These are phyloP conservation scores for Tympanuchus pallidicinctus DNA, from an alignment of 2,113 vertebrate genomes.

Conservation along the genomic window DNA sequence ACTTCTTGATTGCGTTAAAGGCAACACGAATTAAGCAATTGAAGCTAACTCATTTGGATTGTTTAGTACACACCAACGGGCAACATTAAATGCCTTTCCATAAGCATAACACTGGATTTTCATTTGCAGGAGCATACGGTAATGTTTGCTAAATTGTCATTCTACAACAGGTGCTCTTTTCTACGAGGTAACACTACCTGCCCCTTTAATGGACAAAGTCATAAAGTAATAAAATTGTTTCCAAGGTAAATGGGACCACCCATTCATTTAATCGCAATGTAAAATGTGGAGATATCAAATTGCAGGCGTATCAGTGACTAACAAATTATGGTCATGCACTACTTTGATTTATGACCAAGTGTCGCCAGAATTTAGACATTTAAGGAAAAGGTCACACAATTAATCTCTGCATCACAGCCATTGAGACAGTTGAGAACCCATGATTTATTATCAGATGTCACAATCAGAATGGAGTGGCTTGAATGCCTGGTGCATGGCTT, in stretches of 20 bases:
- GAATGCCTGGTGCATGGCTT: not conserved
- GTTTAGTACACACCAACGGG: not conserved
- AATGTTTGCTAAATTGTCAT: not conserved
- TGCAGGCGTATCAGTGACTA: not conserved
- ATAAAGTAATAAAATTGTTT: slow-evolving; percentile 34
- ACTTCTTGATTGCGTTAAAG: not conserved
- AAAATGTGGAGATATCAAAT: not conserved
- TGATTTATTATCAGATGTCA: not conserved
- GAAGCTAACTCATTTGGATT: not conserved
- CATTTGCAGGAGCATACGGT: not conserved
- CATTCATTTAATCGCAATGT: not conserved
- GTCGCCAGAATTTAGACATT: not conserved
- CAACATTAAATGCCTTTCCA: not conserved
- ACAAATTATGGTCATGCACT: not conserved
- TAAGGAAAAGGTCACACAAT: not conserved
- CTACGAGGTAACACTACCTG: not conserved
- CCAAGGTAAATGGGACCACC: not conserved
- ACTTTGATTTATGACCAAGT: not conserved
- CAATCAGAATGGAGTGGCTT: not conserved
- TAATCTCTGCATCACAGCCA: not conserved
- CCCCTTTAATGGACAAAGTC: not conserved
- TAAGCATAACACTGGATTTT: not conserved
- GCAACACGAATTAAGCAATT: not conserved
- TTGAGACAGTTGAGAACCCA: accelerated
- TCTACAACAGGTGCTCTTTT: not conserved